Base-by-base conservation (phyloP, 2,113 vertebrate genomes). In the Crotalus horridus region DNA sequence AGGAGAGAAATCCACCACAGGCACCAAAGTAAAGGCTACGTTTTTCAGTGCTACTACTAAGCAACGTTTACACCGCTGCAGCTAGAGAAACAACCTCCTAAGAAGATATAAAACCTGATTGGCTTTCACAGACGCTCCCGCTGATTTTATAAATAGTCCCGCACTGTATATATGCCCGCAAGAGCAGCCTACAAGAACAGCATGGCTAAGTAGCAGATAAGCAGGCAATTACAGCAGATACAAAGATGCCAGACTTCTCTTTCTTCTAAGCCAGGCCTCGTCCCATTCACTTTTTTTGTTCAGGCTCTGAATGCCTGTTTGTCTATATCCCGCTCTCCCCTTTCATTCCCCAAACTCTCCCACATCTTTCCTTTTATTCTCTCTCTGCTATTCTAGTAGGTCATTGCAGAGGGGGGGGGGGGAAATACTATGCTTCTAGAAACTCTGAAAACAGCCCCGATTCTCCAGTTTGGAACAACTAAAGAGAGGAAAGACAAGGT, bases 51-150 rank as follows among this genome's bases (percentile, higher is more conserved):
- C 85, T 10, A 87, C 59, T 85, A 93, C 94, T 29, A 53, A 94
- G 43, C 53, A 58, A 92, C 92, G 93, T 95, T 91, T 93, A 59
- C 81, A 90, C 54, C 64, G 56, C 92, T 91, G 90, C 10, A 1
- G 51, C 64, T 92, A 69, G 54, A 91, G 88, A 90, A 95, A 91
- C 20, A 94, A 90, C 9, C 9, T 94, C 87, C 92, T 94, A 86
- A 95, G 56, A 93, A 88, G 88, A 89, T 33, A 94, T 92, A 89
- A 93, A 94, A 89, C 88, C 88, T 94, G 93, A 93, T 0, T 95
- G 87, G 91, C 91, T 96, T 97, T 95, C 92, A 89, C 92, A 90
- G 91, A 94, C 94, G 93, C 87, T 87, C 94, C 39, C 90, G 92
- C 59, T 0, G 0, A 90, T 95, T 94, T 95, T 96, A 94, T 95